These are phyloP conservation scores for Asarcornis scutulata DNA, from an alignment of 2,113 vertebrate species.

Conservation along the genomic window DNA sequence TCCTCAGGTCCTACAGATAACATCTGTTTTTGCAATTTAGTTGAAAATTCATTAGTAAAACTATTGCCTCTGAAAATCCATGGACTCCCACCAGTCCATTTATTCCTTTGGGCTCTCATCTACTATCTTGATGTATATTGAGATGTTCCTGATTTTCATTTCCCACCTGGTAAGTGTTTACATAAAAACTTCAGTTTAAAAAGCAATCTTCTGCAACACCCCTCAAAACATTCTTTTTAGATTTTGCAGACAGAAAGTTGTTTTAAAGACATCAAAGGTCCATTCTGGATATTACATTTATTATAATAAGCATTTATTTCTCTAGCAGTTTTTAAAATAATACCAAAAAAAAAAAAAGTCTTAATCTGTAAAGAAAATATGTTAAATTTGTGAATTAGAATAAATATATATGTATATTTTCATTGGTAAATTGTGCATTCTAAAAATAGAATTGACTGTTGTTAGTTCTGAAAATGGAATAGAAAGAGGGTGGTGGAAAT, in stretches of 20 bases:
- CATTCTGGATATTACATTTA: not conserved
- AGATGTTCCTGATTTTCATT: not conserved
- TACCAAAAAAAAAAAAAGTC: not conserved
- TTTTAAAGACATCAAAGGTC: not conserved
- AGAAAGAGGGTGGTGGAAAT: not conserved
- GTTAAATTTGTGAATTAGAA: not conserved
- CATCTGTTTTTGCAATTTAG: slow-evolving; percentile 4
- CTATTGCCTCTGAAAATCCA: not conserved
- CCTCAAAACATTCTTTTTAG: not conserved
- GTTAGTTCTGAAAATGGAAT: not conserved
- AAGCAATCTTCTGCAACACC: not conserved
- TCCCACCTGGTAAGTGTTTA: not conserved
- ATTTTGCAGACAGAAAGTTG: not conserved
- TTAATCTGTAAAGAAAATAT: not conserved
- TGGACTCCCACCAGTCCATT: not conserved
- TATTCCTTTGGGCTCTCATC: not conserved
- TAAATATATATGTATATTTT: not conserved
- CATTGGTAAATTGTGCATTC: not conserved
- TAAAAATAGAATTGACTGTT: not conserved
- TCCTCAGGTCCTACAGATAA: slow-evolving; percentile 8
- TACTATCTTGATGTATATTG: not conserved
- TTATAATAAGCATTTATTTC: not conserved
- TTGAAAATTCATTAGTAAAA: slow-evolving; percentile 44
- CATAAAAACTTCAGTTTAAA: not conserved
- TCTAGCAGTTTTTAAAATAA: not conserved